A percentile compares a stretch with the other conserved stretches of the same genome.
Conservation (phyloP, 2,888 invertebrate genomes). For the Bursaphelenchus okinawaensis region DNA sequence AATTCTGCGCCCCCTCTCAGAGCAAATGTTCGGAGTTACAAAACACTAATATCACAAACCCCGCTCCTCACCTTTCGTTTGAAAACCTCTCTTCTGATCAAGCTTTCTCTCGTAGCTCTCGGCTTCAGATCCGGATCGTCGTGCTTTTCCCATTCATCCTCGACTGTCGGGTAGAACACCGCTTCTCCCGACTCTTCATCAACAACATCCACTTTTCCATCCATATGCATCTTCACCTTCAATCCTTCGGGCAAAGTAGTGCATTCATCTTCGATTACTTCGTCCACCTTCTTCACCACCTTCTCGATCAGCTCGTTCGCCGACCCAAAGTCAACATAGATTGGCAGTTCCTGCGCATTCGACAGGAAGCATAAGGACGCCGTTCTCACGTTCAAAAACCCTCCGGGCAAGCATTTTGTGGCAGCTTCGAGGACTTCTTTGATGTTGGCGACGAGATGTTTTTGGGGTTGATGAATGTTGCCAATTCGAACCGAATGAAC, state of each 20-base stretch:
- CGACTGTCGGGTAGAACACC: constrained; percentile 22
- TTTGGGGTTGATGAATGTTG: constrained; percentile 34
- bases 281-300: constrained; percentile 2
- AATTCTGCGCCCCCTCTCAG: too few species aligned
- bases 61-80: neutral
- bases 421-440: constrained; percentile 30
- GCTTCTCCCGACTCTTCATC: constrained; percentile 20
- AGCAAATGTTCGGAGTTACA: too few species aligned
- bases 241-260: constrained; percentile 50
- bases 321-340: constrained; percentile 40
- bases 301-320: constrained; percentile 23
- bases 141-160: constrained; percentile 25
- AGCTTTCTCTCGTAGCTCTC: constrained; percentile 9
- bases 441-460: constrained; percentile 39
- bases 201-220: constrained; percentile 27
- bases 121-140: constrained; percentile 40
- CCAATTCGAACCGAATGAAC: constrained; percentile 25
- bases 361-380: constrained; percentile 30
- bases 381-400: constrained; percentile 41
- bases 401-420: constrained; percentile 40
- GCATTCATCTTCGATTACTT: constrained; percentile 36
- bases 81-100: neutral
- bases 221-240: constrained; percentile 18
- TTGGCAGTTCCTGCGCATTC: constrained; percentile 33
- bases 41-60: too few species aligned